phyloP scores from a whole-genome alignment of 1,140 invertebrate species.

The Dendrolimus punctatus region DNA sequence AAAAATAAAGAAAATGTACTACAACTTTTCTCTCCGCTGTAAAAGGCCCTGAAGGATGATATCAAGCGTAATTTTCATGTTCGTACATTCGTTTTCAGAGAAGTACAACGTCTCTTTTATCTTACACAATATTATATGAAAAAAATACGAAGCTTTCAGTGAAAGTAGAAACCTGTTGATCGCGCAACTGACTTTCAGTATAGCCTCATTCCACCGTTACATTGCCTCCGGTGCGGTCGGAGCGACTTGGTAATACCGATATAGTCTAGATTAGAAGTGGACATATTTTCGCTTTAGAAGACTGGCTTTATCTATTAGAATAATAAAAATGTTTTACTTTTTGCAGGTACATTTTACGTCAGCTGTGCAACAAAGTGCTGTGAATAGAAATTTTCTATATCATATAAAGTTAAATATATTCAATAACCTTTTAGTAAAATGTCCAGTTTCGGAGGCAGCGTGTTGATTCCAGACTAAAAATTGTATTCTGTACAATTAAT shows the following conservation, averaged over 20 bases:
- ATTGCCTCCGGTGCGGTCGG: constrained; percentile 29
- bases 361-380: no score
- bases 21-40: no score
- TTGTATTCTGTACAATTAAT: constrained; percentile 19
- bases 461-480: constrained; percentile 48
- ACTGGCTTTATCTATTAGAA: no score
- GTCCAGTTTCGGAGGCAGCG: constrained; percentile 43
- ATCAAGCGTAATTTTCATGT: no score
- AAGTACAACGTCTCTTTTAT: neutral
- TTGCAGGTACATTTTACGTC: no score
- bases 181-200: constrained; percentile 17
- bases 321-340: no score
- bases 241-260: no score
- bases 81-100: no score
- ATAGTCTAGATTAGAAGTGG: no score
- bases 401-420: constrained; percentile 5
- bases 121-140: constrained; percentile 12
- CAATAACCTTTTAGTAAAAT: constrained; percentile 25
- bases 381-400: constrained; percentile 2
- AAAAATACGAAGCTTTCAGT: constrained; percentile 11
- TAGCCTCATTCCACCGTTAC: constrained; percentile 38
- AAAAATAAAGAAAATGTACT: no score
- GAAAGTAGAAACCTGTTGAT: constrained; percentile 50
- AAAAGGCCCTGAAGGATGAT: no score
- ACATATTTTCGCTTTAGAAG: no score